A percentile compares a stretch with the other conserved stretches of the same genome.
Conservation (phyloP, 2,888 invertebrate species). For the Drosophila rellima region DNA sequence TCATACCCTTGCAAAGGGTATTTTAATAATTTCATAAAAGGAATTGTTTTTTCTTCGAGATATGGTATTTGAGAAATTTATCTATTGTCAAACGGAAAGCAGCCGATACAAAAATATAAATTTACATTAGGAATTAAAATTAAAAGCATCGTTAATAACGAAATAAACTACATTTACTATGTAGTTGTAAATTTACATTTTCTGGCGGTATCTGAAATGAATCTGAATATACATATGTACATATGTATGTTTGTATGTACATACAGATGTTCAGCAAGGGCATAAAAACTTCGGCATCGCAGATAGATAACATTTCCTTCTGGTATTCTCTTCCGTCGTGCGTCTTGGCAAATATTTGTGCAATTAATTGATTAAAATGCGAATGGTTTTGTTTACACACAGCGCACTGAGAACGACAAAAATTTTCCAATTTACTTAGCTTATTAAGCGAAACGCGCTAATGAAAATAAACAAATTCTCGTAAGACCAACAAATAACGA, state of each 20-base stretch:
- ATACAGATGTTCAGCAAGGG: too few species aligned
- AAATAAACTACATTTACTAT: too few species aligned
- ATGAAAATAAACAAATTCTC: constrained; percentile 54
- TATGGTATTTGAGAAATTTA: too few species aligned
- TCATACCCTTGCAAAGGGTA: not conserved
- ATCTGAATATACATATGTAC: too few species aligned
- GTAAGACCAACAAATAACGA: constrained; percentile 3
- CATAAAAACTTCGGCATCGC: not conserved
- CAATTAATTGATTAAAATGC: constrained; percentile 70
- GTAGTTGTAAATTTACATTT: too few species aligned
- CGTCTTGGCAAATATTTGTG: constrained; percentile 63
- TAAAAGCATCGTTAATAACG: too few species aligned
- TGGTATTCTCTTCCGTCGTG: not conserved
- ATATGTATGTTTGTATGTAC: too few species aligned
- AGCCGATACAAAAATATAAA: too few species aligned
- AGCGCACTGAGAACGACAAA: constrained; percentile 16
- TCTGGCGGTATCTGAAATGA: too few species aligned
- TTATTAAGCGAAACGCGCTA: constrained; percentile 63
- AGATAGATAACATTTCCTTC: not conserved
- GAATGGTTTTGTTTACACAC: constrained; percentile 31
- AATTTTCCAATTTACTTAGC: constrained; percentile 72
- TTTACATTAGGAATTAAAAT: too few species aligned
- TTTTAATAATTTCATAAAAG: not conserved
- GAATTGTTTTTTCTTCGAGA: too few species aligned
- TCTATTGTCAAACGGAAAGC: too few species aligned